These are phyloP conservation scores for Cephalopterus ornatus DNA, from an alignment of 2,113 vertebrate genomes.

Conservation along the genomic window DNA sequence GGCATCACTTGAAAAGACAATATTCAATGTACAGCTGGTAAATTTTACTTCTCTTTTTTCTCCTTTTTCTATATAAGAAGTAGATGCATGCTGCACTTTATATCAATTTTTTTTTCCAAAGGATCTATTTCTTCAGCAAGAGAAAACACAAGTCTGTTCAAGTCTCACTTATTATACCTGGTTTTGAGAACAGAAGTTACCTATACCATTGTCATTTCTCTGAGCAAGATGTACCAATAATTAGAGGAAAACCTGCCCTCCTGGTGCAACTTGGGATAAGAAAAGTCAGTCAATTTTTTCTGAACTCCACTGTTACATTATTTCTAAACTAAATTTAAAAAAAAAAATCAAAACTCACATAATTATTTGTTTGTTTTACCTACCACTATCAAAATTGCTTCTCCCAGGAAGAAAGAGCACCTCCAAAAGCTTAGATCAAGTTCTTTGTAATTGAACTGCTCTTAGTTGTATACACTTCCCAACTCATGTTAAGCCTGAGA, in stretches of 20 bases:
- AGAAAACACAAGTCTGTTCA: neutral
- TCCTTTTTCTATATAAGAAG: neutral
- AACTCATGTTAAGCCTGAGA: neutral
- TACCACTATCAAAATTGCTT: neutral
- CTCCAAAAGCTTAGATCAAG: neutral
- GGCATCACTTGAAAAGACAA: neutral
- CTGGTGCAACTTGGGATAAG: neutral
- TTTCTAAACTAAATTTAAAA: neutral
- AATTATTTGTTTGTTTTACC: neutral
- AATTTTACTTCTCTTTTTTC: neutral
- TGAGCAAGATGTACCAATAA: neutral
- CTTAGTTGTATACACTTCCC: neutral
- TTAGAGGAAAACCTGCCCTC: neutral
- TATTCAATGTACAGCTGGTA: constrained; percentile 2
- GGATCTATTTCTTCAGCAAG: neutral
- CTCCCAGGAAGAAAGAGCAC: neutral
- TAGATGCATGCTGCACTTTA: neutral
- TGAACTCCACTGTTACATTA: neutral
- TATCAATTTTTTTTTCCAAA: neutral
- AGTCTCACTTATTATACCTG: neutral
- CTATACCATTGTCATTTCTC: neutral
- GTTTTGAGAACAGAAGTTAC: neutral
- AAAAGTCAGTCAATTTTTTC: neutral
- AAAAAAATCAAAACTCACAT: too few species aligned
- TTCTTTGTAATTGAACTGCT: neutral